These are phyloP conservation scores for Symphodus melops DNA, from an alignment of 2,113 vertebrate genomes.

Conservation along the genomic window DNA sequence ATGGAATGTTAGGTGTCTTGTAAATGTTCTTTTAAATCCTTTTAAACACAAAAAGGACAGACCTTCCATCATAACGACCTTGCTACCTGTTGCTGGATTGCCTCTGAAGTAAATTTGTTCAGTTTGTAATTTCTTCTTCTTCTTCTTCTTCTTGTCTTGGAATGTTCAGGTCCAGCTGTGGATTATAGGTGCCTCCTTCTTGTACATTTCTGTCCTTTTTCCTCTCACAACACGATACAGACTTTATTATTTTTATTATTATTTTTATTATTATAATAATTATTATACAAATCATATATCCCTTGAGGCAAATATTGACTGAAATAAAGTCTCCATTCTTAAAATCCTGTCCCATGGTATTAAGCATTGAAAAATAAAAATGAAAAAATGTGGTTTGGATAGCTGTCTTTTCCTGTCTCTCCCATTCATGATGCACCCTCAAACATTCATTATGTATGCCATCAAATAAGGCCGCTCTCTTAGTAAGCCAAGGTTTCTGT, in stretches of 20 bases:
- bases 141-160: slow-evolving; percentile 86
- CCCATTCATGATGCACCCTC: slow-evolving; percentile 2
- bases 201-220: slow-evolving; percentile 88
- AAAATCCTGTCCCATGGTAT: slow-evolving; percentile 92
- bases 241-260: slow-evolving; percentile 80
- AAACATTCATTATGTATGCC: neutral
- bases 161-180: slow-evolving; percentile 90
- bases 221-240: slow-evolving; percentile 90
- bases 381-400: slow-evolving; percentile 87
- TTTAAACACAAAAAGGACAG: slow-evolving; percentile 83
- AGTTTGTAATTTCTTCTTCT: slow-evolving; percentile 90
- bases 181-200: slow-evolving; percentile 91
- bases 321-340: slow-evolving; percentile 91
- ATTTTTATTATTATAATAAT: slow-evolving; percentile 74
- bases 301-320: slow-evolving; percentile 91
- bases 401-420: slow-evolving; percentile 74
- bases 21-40: slow-evolving; percentile 98
- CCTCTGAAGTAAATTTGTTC: slow-evolving; percentile 88
- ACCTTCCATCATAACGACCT: slow-evolving; percentile 71
- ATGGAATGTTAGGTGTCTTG: slow-evolving; percentile 93
- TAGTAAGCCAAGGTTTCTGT: neutral
- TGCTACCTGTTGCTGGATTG: slow-evolving; percentile 91
- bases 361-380: slow-evolving; percentile 91
- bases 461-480: neutral
- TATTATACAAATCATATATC: slow-evolving; percentile 82